Base-by-base conservation (phyloP, 2,888 invertebrate genomes). In the Caenorhabditis sp. region DNA sequence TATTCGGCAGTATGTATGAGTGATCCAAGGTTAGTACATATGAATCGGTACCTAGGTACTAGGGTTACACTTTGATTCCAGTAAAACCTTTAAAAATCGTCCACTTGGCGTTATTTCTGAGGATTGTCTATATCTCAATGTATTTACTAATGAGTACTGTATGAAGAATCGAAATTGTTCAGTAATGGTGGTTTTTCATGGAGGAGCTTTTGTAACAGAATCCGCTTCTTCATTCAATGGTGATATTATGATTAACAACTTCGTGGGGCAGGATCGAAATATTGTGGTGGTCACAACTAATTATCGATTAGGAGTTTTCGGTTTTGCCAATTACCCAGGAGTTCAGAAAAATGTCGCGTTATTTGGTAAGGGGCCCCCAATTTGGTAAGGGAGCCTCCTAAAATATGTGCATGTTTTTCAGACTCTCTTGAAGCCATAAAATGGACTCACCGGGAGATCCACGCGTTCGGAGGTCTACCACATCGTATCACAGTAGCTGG, bases 1-100 rank as follows among this genome's bases (percentile, higher is more conserved):
- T 77, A 77, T 53, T 64, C 65, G n/a, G 36, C 66, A 21, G 79
- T 77, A 7, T 80, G 77, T 67, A 53, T 70, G 69, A 71, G 71
- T 12, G 64, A 75, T 71, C 23, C 63, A 26, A 20, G 4, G 53
- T 53, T 5, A n/a, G n/a, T n/a, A n/a, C n/a, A n/a, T n/a, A n/a
- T n/a, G n/a, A n/a, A n/a, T n/a, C n/a, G n/a, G n/a, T n/a, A n/a
- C n/a, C n/a, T n/a, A n/a, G n/a, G n/a, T n/a, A n/a, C n/a, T n/a
- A n/a, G n/a, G n/a, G n/a, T n/a, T n/a, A n/a, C n/a, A n/a, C n/a
- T n/a, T n/a, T n/a, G n/a, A n/a, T 63, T 67, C n/a, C 60, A 73
- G 73, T 36, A 63, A 43, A 31, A 69, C 71, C 0, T 74, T 67
- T 38, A 63, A 58, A 27, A 54, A 50, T 1, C 14, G 1, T 17